phyloP scores from a whole-genome alignment of 2,113 vertebrate species.

The Takifugu flavidus region DNA sequence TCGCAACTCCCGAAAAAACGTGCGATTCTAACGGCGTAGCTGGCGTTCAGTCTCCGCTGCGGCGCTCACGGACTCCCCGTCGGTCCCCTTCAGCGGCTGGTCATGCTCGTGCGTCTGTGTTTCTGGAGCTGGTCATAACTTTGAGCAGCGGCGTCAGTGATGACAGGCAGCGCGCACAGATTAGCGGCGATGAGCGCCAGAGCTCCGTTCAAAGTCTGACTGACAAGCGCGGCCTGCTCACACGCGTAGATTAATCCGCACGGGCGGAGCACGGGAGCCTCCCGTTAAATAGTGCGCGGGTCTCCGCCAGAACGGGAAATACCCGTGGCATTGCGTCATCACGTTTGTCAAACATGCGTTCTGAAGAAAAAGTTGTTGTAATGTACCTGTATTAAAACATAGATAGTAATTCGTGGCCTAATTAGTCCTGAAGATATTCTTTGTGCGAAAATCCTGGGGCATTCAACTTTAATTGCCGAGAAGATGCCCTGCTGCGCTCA shows the following conservation, averaged over 20 bases:
- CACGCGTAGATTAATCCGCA: conserved; percentile 82
- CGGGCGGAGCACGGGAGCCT: conserved; percentile 29
- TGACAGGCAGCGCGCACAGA: conserved; percentile 42
- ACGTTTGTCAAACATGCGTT: neutral
- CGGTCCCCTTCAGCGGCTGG: conserved; percentile 17
- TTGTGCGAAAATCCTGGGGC: no score
- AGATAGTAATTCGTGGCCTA: no score
- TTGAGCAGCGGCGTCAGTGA: conserved; percentile 20
- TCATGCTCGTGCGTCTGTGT: conserved; percentile 45
- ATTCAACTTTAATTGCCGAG: no score
- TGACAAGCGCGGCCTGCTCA: conserved; percentile 85
- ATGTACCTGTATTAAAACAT: no score
- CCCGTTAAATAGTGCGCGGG: conserved; percentile 63
- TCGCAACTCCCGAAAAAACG: conserved; percentile 76
- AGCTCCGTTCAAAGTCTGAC: conserved; percentile 83
- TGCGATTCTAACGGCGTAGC: conserved; percentile 44
- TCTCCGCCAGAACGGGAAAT: conserved; percentile 14
- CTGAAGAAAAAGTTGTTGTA: no score
- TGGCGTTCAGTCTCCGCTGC: conserved; percentile 33
- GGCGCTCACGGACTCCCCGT: conserved; percentile 21
- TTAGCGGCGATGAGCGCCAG: conserved; percentile 74
- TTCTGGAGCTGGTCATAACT: conserved; percentile 14
- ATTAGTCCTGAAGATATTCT: no score
- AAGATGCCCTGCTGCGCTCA: no score
- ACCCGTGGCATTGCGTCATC: conserved; percentile 1